Percentiles rank a stretch among this genome's conserved stretches.
phyloP scores from a whole-genome alignment of 2,888 invertebrate species.

The Nomada fucata region DNA sequence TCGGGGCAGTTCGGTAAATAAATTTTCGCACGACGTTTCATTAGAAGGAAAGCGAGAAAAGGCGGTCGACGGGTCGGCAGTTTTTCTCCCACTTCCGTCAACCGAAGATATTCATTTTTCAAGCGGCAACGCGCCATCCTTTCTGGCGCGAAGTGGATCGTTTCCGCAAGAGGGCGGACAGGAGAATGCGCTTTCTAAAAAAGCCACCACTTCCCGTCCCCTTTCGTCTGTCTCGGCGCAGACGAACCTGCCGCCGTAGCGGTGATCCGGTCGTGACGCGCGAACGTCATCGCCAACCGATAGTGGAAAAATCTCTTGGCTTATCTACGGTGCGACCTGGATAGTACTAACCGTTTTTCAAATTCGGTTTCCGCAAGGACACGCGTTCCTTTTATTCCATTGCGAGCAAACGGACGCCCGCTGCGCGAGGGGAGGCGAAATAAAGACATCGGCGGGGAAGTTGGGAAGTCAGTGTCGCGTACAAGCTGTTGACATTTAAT shows the following conservation, averaged over 20 bases:
- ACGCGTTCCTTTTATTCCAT: no score
- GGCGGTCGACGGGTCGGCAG: conserved; percentile 10
- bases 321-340: no score
- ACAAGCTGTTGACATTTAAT: conserved; percentile 67
- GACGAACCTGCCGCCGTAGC: conserved; percentile 65
- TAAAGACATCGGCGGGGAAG: conserved; percentile 3
- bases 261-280: conserved; percentile 25
- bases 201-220: conserved; percentile 66
- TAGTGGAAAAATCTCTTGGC: no score
- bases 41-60: conserved; percentile 34
- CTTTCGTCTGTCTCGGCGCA: conserved; percentile 70
- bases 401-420: not conserved
- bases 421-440: not conserved
- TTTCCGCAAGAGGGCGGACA: conserved; percentile 53
- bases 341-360: no score
- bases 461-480: conserved; percentile 34
- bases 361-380: not conserved
- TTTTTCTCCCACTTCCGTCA: conserved; percentile 1
- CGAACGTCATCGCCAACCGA: conserved; percentile 33
- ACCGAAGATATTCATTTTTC: conserved; percentile 70
- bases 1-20: conserved; percentile 31
- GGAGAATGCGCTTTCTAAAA: conserved; percentile 69
- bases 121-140: conserved; percentile 67
- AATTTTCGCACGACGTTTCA: conserved; percentile 57
- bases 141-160: conserved; percentile 64